A percentile compares a stretch with the other conserved stretches of the same genome.
Conservation (phyloP, 2,797 vertebrate species). For the Acanthis flammea region DNA sequence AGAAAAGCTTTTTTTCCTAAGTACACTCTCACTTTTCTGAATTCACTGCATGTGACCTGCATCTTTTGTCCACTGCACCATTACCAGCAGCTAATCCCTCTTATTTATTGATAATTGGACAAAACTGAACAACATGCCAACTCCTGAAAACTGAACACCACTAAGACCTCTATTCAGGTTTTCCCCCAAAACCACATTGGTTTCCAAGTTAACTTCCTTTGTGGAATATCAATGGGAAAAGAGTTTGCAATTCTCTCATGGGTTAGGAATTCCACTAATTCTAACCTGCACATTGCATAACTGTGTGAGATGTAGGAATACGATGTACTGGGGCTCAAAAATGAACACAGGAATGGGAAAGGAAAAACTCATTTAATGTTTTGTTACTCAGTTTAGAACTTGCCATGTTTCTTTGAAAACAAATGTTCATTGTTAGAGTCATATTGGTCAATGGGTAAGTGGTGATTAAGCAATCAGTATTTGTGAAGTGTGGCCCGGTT, state of each 20-base stretch:
- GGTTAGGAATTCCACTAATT: constrained; percentile 76
- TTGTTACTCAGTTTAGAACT: constrained; percentile 29
- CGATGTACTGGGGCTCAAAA: constrained; percentile 12
- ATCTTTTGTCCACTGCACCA: constrained; percentile 74
- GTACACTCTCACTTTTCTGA: constrained; percentile 77
- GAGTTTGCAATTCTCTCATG: constrained; percentile 75
- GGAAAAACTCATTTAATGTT: background rate
- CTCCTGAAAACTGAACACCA: constrained; percentile 64
- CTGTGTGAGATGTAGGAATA: constrained; percentile 48
- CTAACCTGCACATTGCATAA: constrained; percentile 63
- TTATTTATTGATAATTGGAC: constrained; percentile 82
- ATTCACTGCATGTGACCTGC: constrained; percentile 77
- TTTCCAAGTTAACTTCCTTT: constrained; percentile 80
- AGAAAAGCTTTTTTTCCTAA: constrained; percentile 68
- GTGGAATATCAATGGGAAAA: constrained; percentile 75
- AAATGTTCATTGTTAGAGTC: constrained; percentile 12
- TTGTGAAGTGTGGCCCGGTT: constrained; percentile 20
- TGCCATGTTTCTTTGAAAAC: background rate
- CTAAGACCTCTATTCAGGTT: constrained; percentile 75
- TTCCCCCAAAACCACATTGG: constrained; percentile 64
- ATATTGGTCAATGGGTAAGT: background rate
- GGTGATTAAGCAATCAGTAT: constrained; percentile 49
- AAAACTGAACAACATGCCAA: constrained; percentile 78
- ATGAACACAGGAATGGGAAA: constrained; percentile 27
- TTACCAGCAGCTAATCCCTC: constrained; percentile 80